Conservation (phyloP, 2,113 vertebrate genomes). For the Ceuthmochares aereus region DNA sequence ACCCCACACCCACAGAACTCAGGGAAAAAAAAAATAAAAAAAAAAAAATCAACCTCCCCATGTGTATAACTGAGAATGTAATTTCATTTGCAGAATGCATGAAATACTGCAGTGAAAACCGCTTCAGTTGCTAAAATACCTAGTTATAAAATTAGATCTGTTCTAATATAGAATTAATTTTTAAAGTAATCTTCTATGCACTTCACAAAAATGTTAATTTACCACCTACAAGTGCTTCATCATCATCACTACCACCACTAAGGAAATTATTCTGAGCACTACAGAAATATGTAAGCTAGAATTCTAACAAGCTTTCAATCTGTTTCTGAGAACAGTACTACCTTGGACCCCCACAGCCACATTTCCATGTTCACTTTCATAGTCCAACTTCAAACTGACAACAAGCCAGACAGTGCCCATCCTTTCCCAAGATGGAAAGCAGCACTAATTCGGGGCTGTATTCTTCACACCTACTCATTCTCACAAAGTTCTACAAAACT, state of each 20-base stretch:
- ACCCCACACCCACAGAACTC: background rate
- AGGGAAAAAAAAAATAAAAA: background rate
- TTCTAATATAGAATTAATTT: background rate
- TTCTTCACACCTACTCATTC: background rate
- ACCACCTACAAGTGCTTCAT: background rate
- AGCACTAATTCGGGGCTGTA: background rate
- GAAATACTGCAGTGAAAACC: background rate
- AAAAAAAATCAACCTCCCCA: background rate
- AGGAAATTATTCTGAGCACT: background rate
- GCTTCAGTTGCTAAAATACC: background rate
- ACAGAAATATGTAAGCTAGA: background rate
- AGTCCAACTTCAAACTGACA: background rate
- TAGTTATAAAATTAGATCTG: background rate
- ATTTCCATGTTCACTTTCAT: background rate
- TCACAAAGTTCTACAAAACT: background rate
- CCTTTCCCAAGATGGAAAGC: background rate
- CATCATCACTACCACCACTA: too few relatives aligned
- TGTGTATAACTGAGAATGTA: background rate
- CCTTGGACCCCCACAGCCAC: background rate
- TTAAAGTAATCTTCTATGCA: background rate
- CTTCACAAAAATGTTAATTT: background rate
- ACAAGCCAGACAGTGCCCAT: background rate
- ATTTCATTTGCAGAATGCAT: background rate
- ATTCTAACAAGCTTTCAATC: background rate
- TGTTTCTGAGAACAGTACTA: background rate